A percentile compares a stretch with the other conserved stretches of the same genome.
phyloP scores from a whole-genome alignment of 2,888 invertebrate species.

The Ophioninae sp. region DNA sequence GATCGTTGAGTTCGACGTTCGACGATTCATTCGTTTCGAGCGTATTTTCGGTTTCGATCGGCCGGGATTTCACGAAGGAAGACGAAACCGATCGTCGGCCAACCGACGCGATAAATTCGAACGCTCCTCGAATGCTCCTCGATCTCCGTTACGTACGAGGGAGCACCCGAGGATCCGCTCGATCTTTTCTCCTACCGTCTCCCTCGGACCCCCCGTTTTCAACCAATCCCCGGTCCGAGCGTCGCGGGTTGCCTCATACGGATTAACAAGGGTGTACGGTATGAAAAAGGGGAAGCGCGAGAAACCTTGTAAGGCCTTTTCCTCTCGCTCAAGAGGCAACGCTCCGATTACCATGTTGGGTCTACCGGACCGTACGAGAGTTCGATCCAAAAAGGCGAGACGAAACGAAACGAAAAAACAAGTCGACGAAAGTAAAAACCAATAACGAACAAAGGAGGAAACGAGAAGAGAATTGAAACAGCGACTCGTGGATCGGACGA shows the following conservation, averaged over 20 bases:
- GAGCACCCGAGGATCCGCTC: constrained; percentile 17
- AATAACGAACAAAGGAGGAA: no score
- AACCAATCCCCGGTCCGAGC: not conserved
- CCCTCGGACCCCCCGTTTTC: not conserved
- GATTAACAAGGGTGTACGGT: constrained; percentile 39
- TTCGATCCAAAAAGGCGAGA: constrained; percentile 5
- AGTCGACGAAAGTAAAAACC: not conserved
- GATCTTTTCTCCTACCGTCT: not conserved
- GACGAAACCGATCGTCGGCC: constrained; percentile 23
- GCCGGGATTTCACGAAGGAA: constrained; percentile 21
- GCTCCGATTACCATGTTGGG: constrained; percentile 61
- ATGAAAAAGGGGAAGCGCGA: constrained; percentile 62
- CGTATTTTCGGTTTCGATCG: not conserved
- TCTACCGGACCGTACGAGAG: constrained; percentile 52
- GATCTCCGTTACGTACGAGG: constrained; percentile 42
- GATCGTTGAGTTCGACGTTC: not conserved
- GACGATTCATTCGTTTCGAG: constrained; percentile 5
- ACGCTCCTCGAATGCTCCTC: constrained; percentile 31
- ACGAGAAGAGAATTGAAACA: no score
- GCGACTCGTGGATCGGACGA: constrained; percentile 5
- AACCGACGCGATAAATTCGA: constrained; percentile 23
- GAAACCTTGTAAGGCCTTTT: constrained; percentile 67
- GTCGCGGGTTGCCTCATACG: constrained; percentile 36
- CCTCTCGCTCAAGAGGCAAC: constrained; percentile 61
- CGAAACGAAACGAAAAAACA: not conserved